Evolutionary conservation across 2,888 invertebrate genomes (phyloP), one percentile per base, ranked within the genome.

Genomic region (Chalcosyrphus nemorum): DNA sequence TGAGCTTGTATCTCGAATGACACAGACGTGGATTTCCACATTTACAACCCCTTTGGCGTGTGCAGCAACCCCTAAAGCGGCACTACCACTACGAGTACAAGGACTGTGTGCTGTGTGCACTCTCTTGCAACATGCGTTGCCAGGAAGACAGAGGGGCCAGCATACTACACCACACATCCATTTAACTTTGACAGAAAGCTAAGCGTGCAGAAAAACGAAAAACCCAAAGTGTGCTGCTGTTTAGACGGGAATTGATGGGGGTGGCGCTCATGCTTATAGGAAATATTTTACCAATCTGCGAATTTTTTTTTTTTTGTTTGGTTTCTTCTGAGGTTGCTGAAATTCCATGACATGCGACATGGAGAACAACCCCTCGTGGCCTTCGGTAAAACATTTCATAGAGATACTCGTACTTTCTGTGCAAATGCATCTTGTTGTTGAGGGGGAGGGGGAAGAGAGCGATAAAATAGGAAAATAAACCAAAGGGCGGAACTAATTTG

Each of bases 401-500:
- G n/a, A n/a, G n/a, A n/a, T 24, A 66, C 52, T 68, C 32, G 43
- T 45, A 41, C 41, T 70, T 68, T 32, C 61, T 70, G 70, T 45
- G 38, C 56, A 80, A 80, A 57, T 84, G 84, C 80, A 75, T 84
- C 74, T n/a, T n/a, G n/a, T n/a, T n/a, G 63, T 65, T 74, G 56
- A 66, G 80, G 87, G 88, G 89, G 88, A n/a, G n/a, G n/a, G n/a
- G n/a, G n/a, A n/a, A n/a, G n/a, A n/a, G n/a, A n/a, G n/a, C n/a
- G n/a, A n/a, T n/a, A n/a, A 89, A 90, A 90, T 90, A 89, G 89
- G 88, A 89, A 90, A 90, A 90, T 90, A 90, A 90, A 90, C 90
- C 90, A 89, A 91, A 90, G 90, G 91, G 90, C 91, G 91, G 89
- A 91, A 90, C 91, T 91, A 91, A 90, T 90, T 90, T 90, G 88